A percentile compares a stretch with the other conserved stretches of the same genome.
Evolutionary conservation across 2,797 vertebrate species (phyloP).

Genomic region (Pipistrellus nathusii): DNA sequence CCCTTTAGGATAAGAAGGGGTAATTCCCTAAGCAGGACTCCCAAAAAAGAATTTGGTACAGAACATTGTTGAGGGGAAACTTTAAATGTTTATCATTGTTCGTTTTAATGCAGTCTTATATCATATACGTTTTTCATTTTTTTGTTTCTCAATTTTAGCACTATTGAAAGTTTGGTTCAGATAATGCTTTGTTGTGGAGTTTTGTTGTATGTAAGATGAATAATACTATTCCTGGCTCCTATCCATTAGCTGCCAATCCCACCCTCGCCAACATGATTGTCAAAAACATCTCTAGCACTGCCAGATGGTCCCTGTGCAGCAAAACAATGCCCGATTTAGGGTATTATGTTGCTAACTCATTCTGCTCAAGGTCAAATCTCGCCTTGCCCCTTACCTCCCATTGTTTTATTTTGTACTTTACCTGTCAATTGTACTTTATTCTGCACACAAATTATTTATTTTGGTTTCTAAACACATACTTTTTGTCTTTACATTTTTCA

Average conservation of each 20-base stretch:
- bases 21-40: neutral
- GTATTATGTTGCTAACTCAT: neutral
- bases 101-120: slow-evolving; percentile 27
- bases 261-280: neutral
- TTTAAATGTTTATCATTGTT: slow-evolving; percentile 25
- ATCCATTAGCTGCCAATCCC: neutral
- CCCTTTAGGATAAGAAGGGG: neutral
- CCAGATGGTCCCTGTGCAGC: neutral
- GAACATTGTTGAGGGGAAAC: slow-evolving; percentile 34
- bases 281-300: slow-evolving; percentile 35
- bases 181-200: neutral
- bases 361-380: neutral
- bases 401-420: slow-evolving; percentile 31
- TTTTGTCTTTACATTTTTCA: neutral
- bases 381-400: neutral
- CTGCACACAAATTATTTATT: slow-evolving; percentile 9
- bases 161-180: neutral
- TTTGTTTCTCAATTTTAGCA: slow-evolving; percentile 35
- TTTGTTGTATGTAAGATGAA: neutral
- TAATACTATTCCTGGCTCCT: neutral
- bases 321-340: neutral
- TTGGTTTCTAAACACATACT: neutral
- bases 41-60: neutral
- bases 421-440: slow-evolving; percentile 9
- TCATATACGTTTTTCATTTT: neutral